Evolutionary conservation across 2,113 vertebrate genomes (phyloP), one percentile per base, ranked within the genome.

Genomic region (Nesoenas mayeri): DNA sequence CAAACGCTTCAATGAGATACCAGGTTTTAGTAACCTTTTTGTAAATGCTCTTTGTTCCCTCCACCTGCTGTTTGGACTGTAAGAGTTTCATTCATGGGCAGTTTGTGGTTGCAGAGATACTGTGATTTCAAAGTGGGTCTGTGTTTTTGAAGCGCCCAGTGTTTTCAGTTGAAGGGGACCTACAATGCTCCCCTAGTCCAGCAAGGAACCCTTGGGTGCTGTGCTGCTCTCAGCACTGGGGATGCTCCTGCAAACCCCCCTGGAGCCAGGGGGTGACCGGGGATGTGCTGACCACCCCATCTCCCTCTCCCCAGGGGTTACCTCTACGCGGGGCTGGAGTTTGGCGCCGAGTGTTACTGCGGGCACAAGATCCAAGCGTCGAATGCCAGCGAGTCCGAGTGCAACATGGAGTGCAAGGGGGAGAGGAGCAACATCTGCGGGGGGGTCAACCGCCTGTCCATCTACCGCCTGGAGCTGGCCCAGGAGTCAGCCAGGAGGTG

Each of bases 271-370:
- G 17, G 20, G 5, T 21, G 5, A 36, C 20, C 1, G 1, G 15
- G 72, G 19, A 4, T 0, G 5, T 11, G 44, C 88, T 75, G 56
- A 81, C 2, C 3, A 58, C 54, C 4, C 42, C 20, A 0, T 28
- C 29, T 66, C 44, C 95, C 18, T 89, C n/a, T 82, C 34, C 87
- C 8, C 94, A 99, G 99, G 97, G 99, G 99, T 6, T 99, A 99
- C 97, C 98, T 99, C 96, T 99, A 98, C 0, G 99, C 99, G 0
- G 99, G 99, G 62, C 97, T 99, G 98, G 99, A 99, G 97, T 99
- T 99, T 3, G 99, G 99, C 3, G 99, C 99, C 0, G 99, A 99
- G 96, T 99, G 99, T 95, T 99, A 99, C 98, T 99, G 99, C 0
- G 99, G 99, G 47, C 99, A 99, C 98, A 99, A 99, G 97, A 98